Conservation (phyloP, 2,113 vertebrate species). For the Chaetorhynchus papuensis region DNA sequence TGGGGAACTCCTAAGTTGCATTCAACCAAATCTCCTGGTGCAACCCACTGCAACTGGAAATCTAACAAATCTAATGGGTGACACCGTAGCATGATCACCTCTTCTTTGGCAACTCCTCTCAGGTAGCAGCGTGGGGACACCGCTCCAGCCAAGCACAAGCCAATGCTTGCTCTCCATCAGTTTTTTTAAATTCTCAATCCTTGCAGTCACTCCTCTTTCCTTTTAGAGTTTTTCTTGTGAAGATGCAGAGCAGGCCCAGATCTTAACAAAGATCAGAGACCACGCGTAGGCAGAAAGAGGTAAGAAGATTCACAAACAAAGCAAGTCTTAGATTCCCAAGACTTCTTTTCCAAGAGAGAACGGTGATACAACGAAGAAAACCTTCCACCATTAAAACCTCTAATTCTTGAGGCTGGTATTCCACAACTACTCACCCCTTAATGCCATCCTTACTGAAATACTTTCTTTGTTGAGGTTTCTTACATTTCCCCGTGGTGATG, state of each 20-base stretch:
- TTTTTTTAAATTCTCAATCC: background rate
- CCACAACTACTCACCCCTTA: background rate
- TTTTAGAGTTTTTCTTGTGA: background rate
- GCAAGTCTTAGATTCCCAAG: background rate
- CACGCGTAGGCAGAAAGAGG: background rate
- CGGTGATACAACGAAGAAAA: background rate
- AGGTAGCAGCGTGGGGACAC: background rate
- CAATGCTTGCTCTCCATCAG: background rate
- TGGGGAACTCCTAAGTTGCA: rapidly evolving
- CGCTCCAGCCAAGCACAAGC: background rate
- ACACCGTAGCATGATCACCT: background rate
- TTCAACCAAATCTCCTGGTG: background rate
- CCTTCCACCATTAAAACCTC: background rate
- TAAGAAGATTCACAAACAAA: background rate
- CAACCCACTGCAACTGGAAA: background rate
- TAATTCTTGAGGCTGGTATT: background rate
- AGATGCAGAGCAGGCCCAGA: background rate
- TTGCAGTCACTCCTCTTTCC: background rate
- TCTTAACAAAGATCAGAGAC: background rate
- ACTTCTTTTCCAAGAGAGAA: background rate
- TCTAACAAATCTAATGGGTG: background rate
- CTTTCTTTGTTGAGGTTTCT: background rate
- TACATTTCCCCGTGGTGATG: background rate
- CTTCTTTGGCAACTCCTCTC: background rate
- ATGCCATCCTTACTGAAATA: background rate